Percentiles rank a stretch among this genome's conserved stretches.
These are phyloP conservation scores for Umimayanthus chanpuru DNA, from an alignment of 92 coral and sea anemone species.

Conservation along the genomic window DNA sequence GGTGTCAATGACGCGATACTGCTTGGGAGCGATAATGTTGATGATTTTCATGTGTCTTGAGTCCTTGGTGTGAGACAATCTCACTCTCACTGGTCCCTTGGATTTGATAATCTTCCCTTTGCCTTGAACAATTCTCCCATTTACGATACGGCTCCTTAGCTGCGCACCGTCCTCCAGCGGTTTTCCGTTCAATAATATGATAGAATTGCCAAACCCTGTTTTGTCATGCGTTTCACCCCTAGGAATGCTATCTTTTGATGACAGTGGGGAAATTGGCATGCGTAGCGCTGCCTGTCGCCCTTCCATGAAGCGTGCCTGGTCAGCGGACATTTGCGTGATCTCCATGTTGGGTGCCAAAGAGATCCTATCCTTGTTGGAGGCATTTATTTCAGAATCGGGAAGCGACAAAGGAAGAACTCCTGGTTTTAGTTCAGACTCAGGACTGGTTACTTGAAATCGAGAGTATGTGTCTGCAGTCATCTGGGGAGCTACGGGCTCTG, in stretches of 20 bases:
- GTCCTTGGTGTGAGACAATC: constrained; percentile 87
- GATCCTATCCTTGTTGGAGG: constrained; percentile 7
- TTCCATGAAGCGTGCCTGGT: constrained; percentile 77
- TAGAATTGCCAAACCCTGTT: constrained; percentile 65
- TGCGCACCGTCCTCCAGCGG: constrained; percentile 89
- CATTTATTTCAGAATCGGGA: constrained; percentile 14
- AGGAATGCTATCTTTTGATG: constrained; percentile 82
- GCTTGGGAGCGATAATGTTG: constrained; percentile 80
- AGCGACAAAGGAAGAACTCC: constrained; percentile 35
- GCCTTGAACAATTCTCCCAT: constrained; percentile 83
- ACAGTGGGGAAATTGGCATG: constrained; percentile 54
- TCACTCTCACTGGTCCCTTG: constrained; percentile 89
- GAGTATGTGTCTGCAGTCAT: constrained; percentile 45
- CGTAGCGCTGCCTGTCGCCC: constrained; percentile 64
- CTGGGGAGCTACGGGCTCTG: not conserved
- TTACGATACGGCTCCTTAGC: constrained; percentile 75
- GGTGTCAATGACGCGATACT: constrained; percentile 77
- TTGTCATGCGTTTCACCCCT: constrained; percentile 36
- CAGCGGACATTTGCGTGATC: constrained; percentile 74
- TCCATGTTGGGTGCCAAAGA: constrained; percentile 44
- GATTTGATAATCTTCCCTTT: constrained; percentile 90
- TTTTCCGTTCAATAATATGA: constrained; percentile 88
- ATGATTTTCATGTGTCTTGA: constrained; percentile 77
- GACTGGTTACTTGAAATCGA: constrained; percentile 51
- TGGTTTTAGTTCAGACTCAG: constrained; percentile 50